A percentile compares a stretch with the other conserved stretches of the same genome.
Evolutionary conservation across 2,113 vertebrate genomes (phyloP).

Genomic region (Gasterosteus nipponicus): DNA sequence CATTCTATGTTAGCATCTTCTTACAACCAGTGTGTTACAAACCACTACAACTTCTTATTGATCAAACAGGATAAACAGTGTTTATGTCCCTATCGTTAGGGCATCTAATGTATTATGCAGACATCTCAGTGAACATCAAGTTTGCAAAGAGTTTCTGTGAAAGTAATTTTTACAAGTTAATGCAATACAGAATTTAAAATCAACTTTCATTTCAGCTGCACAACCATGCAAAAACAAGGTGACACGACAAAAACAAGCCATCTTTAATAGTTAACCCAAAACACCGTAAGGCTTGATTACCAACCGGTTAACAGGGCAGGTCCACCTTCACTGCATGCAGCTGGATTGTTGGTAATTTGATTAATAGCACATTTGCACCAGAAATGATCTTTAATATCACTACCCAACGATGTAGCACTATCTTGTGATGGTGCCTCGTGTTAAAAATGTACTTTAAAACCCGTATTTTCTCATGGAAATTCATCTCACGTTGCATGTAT

Average conservation of each 20-base stretch:
- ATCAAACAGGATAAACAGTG: neutral
- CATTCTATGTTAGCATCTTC: neutral
- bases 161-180: neutral
- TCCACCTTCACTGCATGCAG: neutral
- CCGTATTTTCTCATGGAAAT: neutral
- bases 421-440: neutral
- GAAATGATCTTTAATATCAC: no score
- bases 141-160: neutral
- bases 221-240: neutral
- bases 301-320: neutral
- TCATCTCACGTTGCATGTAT: neutral
- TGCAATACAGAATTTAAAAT: neutral
- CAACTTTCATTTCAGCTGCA: neutral
- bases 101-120: neutral
- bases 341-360: neutral
- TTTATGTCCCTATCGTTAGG: neutral
- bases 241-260: neutral
- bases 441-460: neutral
- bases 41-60: neutral
- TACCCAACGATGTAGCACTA: neutral
- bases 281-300: neutral
- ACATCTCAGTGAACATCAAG: neutral
- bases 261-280: neutral
- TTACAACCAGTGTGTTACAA: neutral
- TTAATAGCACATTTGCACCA: conserved; percentile 12